These are phyloP conservation scores for Anarsia innoxiella DNA, from an alignment of 2,888 invertebrate genomes.

Conservation along the genomic window DNA sequence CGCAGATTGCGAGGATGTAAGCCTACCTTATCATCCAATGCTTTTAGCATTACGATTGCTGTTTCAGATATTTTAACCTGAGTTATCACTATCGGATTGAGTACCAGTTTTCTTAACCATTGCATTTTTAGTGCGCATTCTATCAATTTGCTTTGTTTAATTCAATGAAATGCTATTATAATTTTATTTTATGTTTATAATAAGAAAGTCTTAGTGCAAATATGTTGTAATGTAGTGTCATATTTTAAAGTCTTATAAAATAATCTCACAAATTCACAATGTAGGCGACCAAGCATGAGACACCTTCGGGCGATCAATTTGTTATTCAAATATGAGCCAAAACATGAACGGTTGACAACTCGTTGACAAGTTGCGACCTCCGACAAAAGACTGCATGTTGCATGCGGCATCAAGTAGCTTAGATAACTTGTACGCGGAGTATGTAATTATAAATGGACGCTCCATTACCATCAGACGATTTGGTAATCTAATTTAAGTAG, in stretches of 20 bases:
- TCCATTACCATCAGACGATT: no score
- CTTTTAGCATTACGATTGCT: conserved; percentile 62
- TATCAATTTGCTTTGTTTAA: no score
- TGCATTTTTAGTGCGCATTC: no score
- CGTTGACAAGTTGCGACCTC: conserved; percentile 30
- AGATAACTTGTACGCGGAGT: conserved; percentile 3
- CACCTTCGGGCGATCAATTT: conserved; percentile 33
- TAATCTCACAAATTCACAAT: background rate
- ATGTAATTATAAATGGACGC: conserved; percentile 3
- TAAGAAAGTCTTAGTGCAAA: no score
- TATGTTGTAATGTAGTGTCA: no score
- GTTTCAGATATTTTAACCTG: conserved; percentile 27
- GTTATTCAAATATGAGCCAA: conserved; percentile 40
- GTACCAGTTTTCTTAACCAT: conserved; percentile 13
- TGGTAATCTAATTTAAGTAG: background rate
- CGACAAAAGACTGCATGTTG: conserved; percentile 31
- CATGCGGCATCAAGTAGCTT: conserved; percentile 16
- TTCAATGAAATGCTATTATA: no score
- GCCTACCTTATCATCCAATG: conserved; percentile 55
- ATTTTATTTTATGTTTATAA: no score
- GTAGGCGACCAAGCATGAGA: conserved; percentile 21
- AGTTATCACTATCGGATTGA: conserved; percentile 10
- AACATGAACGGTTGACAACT: conserved; percentile 33
- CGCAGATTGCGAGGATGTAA: conserved; percentile 48
- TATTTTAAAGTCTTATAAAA: background rate